Evolutionary conservation across 1,140 invertebrate species (phyloP), one percentile per base, ranked within the genome.

Genomic region (Plodia interpunctella): DNA sequence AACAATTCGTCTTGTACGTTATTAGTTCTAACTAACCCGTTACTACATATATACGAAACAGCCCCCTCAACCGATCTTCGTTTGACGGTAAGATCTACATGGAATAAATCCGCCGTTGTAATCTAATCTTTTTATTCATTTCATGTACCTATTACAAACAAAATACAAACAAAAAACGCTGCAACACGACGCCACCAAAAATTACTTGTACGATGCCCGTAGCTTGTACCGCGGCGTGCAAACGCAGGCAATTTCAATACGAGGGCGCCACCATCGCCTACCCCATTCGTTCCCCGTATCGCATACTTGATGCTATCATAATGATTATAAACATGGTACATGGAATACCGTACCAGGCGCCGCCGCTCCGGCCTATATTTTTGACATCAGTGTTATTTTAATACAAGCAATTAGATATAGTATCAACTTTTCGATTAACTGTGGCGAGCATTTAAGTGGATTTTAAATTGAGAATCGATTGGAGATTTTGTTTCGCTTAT

Each of bases 221-320:
- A 3, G 1, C 38, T 44, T 44, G 38, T 44, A 44, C 38, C 38
- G 10, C 38, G 15, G 10, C 38, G 38, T 44, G 15, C 38, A n/a
- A 44, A 44, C 38, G 38, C 38, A 44, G 38, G 38, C 15, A 44
- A 44, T 44, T 44, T 44, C 38, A 44, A 44, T 44, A 44, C 38
- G 38, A n/a, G 15, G 38, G 38, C 38, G 38, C 38, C n/a, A 44
- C n/a, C n/a, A 44, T 44, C 38, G 38, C 38, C 38, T 44, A 15
- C 38, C 13, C 38, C 38, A 17, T 44, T 44, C 38, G 38, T 44
- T 15, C 15, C 38, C 38, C 2, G 13, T 44, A 44, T 44, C 38
- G 38, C 38, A 44, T 44, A 44, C 38, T 44, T 44, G 38, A 44
- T 44, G 38, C 38, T 44, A 44, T 44, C 38, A 44, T 44, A 44